phyloP scores from a whole-genome alignment of 1,140 invertebrate genomes.

The Trachymyrmex septentrionalis region DNA sequence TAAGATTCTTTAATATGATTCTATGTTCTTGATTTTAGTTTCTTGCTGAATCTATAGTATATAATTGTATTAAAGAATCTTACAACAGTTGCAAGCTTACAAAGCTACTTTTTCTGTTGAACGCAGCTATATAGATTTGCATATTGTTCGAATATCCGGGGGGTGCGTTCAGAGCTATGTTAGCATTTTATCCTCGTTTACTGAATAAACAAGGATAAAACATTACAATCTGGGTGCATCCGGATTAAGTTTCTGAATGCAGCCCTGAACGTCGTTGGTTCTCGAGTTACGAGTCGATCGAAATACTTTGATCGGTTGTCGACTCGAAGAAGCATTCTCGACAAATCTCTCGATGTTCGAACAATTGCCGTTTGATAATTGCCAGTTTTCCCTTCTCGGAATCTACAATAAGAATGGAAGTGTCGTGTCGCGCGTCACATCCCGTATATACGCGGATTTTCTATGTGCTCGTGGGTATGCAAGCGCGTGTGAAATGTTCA shows the following conservation, averaged over 20 bases:
- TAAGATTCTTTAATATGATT: too few relatives aligned
- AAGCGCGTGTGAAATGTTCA: constrained; percentile 30
- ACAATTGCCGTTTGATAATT: neutral
- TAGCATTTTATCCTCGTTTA: too few relatives aligned
- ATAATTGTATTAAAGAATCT: too few relatives aligned
- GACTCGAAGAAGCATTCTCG: neutral
- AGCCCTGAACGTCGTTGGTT: neutral
- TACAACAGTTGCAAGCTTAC: too few relatives aligned
- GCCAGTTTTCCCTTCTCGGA: neutral
- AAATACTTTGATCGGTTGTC: neutral
- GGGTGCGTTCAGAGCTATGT: too few relatives aligned
- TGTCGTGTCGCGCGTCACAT: neutral
- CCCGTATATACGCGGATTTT: constrained; percentile 19
- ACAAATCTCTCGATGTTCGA: constrained; percentile 6
- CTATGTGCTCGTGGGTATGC: constrained; percentile 6
- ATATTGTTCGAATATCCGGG: neutral
- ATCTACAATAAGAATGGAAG: constrained; percentile 42
- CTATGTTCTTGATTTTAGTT: too few relatives aligned
- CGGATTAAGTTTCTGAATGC: too few relatives aligned
- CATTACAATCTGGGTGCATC: too few relatives aligned
- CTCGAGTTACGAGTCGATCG: neutral
- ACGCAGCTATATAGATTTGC: too few relatives aligned
- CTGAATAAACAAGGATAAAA: too few relatives aligned
- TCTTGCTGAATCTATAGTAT: too few relatives aligned
- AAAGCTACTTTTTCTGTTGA: too few relatives aligned